These are phyloP conservation scores for Orussus abietinus DNA, from an alignment of 1,140 invertebrate genomes.

Conservation along the genomic window DNA sequence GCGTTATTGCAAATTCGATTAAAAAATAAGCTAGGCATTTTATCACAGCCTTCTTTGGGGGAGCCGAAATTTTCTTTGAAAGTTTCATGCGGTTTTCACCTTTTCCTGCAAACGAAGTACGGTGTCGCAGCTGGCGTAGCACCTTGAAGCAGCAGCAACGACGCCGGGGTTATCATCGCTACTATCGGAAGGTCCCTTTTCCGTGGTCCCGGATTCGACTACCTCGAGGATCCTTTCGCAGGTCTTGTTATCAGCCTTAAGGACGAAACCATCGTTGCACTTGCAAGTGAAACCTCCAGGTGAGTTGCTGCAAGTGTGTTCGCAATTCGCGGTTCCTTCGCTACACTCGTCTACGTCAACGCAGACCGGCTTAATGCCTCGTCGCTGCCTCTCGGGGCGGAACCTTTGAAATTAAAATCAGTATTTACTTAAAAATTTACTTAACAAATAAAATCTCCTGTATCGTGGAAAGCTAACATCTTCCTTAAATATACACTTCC, in stretches of 20 bases:
- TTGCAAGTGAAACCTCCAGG: conserved; percentile 57
- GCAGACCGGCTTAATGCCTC: conserved; percentile 57
- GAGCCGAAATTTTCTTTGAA: no score
- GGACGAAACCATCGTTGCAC: conserved; percentile 52
- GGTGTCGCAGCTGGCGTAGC: conserved; percentile 60
- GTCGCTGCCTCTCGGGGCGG: conserved; percentile 54
- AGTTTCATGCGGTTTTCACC: conserved; percentile 43
- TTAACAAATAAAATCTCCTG: conserved; percentile 5
- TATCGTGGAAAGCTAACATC: background rate
- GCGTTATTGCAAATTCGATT: no score
- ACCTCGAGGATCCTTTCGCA: conserved; percentile 47
- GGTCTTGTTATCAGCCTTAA: conserved; percentile 59
- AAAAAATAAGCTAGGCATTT: no score
- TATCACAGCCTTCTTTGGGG: background rate
- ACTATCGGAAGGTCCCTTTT: conserved; percentile 27
- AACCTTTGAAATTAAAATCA: no score
- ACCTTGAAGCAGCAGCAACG: conserved; percentile 50
- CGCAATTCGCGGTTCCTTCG: conserved; percentile 58
- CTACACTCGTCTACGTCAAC: conserved; percentile 69
- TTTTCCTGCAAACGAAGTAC: conserved; percentile 57
- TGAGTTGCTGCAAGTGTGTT: conserved; percentile 61
- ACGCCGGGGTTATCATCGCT: conserved; percentile 4
- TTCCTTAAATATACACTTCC: no score
- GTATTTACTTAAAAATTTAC: no score
- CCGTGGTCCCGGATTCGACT: no score